A percentile compares a stretch with the other conserved stretches of the same genome.
Evolutionary conservation across 30 jellyfish, hydroid and myxozoan species (phyloP).

Genomic region (Aurelia sp.): DNA sequence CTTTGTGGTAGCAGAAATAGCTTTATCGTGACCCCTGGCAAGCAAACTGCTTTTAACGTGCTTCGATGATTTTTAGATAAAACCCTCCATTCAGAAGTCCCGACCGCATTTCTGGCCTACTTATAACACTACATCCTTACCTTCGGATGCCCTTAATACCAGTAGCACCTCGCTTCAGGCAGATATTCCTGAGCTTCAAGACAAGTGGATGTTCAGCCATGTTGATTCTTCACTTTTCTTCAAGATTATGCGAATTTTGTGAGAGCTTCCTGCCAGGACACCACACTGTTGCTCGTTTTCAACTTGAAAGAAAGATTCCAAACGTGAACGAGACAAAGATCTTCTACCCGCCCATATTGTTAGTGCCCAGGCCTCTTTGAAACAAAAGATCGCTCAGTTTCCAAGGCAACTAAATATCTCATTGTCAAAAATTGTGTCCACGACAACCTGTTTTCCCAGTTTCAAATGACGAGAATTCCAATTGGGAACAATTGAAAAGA

Average conservation of each 20-base stretch:
- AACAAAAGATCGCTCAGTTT: background rate
- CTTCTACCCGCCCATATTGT: slow-evolving; percentile 54
- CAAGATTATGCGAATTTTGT: too few relatives aligned
- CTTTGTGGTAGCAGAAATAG: too few relatives aligned
- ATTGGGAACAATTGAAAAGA: too few relatives aligned
- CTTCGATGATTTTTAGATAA: too few relatives aligned
- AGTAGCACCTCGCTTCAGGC: slow-evolving; percentile 86
- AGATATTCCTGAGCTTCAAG: slow-evolving; percentile 69
- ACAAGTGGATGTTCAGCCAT: slow-evolving; percentile 40
- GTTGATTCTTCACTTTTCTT: background rate
- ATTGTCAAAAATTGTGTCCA: too few relatives aligned
- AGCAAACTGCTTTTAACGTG: too few relatives aligned
- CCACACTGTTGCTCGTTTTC: background rate
- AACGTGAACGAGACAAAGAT: slow-evolving; percentile 9
- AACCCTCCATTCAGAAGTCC: background rate
- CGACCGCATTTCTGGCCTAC: background rate
- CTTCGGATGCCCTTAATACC: slow-evolving; percentile 82
- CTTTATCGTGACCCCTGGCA: too few relatives aligned
- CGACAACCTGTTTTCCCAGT: too few relatives aligned
- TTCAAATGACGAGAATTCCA: too few relatives aligned
- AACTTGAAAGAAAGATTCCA: background rate
- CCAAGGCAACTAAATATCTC: background rate
- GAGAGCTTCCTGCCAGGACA: too few relatives aligned
- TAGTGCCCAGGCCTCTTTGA: slow-evolving; percentile 40
- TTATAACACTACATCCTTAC: slow-evolving; percentile 2